Percentiles rank a stretch among this genome's conserved stretches.
Conservation (phyloP, 2,113 vertebrate genomes). For the Corapipo altera region DNA sequence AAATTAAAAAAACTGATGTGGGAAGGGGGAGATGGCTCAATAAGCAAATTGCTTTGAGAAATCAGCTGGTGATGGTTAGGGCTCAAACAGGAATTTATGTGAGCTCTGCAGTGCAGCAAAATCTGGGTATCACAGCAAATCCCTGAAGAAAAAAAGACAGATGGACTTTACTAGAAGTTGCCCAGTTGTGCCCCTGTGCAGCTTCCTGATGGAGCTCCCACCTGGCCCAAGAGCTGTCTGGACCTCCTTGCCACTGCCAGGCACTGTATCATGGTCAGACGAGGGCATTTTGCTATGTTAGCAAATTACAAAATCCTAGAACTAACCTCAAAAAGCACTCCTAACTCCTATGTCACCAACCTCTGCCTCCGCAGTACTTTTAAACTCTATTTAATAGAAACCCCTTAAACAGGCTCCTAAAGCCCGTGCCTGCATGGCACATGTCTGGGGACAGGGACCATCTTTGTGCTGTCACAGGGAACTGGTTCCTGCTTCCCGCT, state of each 20-base stretch:
- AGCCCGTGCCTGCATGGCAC: background rate
- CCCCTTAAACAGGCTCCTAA: background rate
- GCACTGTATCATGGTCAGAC: background rate
- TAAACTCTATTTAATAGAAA: background rate
- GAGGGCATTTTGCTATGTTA: background rate
- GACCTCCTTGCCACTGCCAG: background rate
- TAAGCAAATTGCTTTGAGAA: background rate
- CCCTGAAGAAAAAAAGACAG: background rate
- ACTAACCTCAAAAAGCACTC: background rate
- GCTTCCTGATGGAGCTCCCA: background rate
- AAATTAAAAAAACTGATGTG: background rate
- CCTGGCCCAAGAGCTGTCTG: background rate
- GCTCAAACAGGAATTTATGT: background rate
- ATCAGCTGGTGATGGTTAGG: background rate
- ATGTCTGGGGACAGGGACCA: rapidly evolving
- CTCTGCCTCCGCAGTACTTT: background rate
- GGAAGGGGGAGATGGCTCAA: background rate
- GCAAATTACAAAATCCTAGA: background rate
- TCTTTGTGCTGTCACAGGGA: background rate
- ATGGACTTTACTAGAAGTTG: background rate
- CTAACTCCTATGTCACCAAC: background rate
- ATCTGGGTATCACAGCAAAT: background rate
- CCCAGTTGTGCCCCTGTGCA: rapidly evolving
- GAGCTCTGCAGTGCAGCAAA: background rate
- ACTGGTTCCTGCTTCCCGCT: conserved; percentile 12